phyloP scores from a whole-genome alignment of 2,797 vertebrate genomes.

The Carapus acus region DNA sequence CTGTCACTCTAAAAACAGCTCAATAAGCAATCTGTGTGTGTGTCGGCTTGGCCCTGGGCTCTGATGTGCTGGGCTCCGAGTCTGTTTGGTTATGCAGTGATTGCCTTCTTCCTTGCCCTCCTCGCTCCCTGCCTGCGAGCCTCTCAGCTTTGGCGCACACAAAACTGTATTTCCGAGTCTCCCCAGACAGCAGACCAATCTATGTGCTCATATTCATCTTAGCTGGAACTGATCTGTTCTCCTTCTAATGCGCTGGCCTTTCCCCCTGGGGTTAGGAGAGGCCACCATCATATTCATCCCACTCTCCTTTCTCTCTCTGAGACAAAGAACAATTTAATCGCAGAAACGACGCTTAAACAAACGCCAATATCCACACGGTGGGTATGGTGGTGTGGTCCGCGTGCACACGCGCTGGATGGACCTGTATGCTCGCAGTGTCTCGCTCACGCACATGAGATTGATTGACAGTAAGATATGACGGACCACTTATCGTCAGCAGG shows the following conservation, averaged over 20 bases:
- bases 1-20: conserved; percentile 59
- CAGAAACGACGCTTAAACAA: conserved; percentile 35
- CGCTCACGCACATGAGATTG: conserved; percentile 21
- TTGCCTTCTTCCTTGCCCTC: conserved; percentile 58
- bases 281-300: conserved; percentile 53
- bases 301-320: conserved; percentile 38
- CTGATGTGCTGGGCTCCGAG: conserved; percentile 52
- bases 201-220: conserved; percentile 67
- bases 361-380: conserved; percentile 28
- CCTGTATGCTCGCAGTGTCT: too few relatives aligned
- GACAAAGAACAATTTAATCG: conserved; percentile 57
- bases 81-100: conserved; percentile 67
- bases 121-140: conserved; percentile 39
- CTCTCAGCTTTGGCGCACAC: conserved; percentile 38
- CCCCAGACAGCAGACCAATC: conserved; percentile 66
- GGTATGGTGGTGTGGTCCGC: neutral
- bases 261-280: conserved; percentile 58
- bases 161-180: conserved; percentile 56
- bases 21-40: conserved; percentile 61
- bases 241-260: conserved; percentile 63
- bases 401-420: too few relatives aligned
- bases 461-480: conserved; percentile 44
- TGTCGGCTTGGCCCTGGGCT: conserved; percentile 54
- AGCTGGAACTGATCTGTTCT: conserved; percentile 66
- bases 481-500: conserved; percentile 26